Conservation (phyloP, 23 tunicate genomes). For the Trididemnum clinides region DNA sequence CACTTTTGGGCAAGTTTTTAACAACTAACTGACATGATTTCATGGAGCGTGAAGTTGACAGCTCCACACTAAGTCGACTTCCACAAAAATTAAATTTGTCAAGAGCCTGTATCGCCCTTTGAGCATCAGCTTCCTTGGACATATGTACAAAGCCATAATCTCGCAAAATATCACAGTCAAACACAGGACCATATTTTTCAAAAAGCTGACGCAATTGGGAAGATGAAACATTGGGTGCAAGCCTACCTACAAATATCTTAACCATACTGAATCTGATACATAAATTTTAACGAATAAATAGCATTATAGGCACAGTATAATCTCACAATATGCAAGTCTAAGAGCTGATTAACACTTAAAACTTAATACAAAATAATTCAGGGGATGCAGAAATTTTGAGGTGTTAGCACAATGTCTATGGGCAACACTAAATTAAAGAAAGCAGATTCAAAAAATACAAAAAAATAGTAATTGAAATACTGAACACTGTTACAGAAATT, state of each 20-base stretch:
- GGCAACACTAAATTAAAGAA: too few relatives aligned
- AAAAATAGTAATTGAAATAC: too few relatives aligned
- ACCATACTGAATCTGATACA: conserved; percentile 47
- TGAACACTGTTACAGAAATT: too few relatives aligned
- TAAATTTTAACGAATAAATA: too few relatives aligned
- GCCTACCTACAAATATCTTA: conserved; percentile 84
- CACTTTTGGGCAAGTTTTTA: conserved; percentile 63
- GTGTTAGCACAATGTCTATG: too few relatives aligned
- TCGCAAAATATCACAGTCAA: conserved; percentile 86
- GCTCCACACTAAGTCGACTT: conserved; percentile 79
- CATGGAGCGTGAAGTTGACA: conserved; percentile 88
- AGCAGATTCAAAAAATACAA: too few relatives aligned
- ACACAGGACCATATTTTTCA: conserved; percentile 83
- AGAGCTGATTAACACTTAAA: too few relatives aligned
- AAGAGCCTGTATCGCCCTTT: conserved; percentile 59
- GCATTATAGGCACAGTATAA: too few relatives aligned
- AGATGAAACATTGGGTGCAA: conserved; percentile 65
- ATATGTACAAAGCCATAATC: conserved; percentile 92
- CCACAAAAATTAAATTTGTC: conserved; percentile 72
- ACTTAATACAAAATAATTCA: too few relatives aligned
- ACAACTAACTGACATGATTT: conserved; percentile 84
- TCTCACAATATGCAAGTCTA: too few relatives aligned
- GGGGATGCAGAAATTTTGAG: too few relatives aligned
- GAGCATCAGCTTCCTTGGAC: conserved; percentile 69
- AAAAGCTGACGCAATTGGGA: conserved; percentile 72